Evolutionary conservation across 2,888 invertebrate species (phyloP).

Genomic region (Galerucella calmariensis): DNA sequence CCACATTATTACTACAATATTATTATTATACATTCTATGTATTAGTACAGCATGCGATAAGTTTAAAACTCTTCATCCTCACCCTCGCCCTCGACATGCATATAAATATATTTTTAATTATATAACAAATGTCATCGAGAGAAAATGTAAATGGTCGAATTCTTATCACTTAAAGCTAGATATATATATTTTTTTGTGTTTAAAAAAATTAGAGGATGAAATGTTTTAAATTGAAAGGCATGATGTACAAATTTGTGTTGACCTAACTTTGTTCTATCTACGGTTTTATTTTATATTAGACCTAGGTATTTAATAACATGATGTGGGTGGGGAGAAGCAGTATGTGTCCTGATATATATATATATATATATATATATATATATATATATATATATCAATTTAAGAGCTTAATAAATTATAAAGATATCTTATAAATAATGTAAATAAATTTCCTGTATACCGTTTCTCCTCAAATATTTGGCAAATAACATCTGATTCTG

Average conservation of each 20-base stretch:
- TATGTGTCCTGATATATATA: slow-evolving; percentile 50
- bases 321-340: slow-evolving; percentile 62
- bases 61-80: slow-evolving; percentile 30
- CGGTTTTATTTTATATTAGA: slow-evolving; percentile 61
- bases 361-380: too few relatives aligned
- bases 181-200: slow-evolving; percentile 34
- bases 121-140: slow-evolving; percentile 16
- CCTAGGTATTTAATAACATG: slow-evolving; percentile 64
- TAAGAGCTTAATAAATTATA: slow-evolving; percentile 30
- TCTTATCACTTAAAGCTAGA: slow-evolving; percentile 12
- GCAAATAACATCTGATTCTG: slow-evolving; percentile 63
- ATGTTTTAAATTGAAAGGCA: slow-evolving; percentile 27
- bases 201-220: slow-evolving; percentile 34
- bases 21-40: slow-evolving; percentile 30
- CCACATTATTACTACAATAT: slow-evolving; percentile 38
- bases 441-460: slow-evolving; percentile 54
- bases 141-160: slow-evolving; percentile 14
- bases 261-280: slow-evolving; percentile 58
- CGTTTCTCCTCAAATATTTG: slow-evolving; percentile 63
- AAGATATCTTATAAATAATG: slow-evolving; percentile 53
- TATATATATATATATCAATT: too few relatives aligned
- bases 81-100: slow-evolving; percentile 13
- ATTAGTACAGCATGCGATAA: slow-evolving; percentile 19
- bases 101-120: slow-evolving; percentile 11
- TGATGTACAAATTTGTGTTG: slow-evolving; percentile 40